Conservation (phyloP, 2,888 invertebrate genomes). For the Phytoseiulus persimilis region DNA sequence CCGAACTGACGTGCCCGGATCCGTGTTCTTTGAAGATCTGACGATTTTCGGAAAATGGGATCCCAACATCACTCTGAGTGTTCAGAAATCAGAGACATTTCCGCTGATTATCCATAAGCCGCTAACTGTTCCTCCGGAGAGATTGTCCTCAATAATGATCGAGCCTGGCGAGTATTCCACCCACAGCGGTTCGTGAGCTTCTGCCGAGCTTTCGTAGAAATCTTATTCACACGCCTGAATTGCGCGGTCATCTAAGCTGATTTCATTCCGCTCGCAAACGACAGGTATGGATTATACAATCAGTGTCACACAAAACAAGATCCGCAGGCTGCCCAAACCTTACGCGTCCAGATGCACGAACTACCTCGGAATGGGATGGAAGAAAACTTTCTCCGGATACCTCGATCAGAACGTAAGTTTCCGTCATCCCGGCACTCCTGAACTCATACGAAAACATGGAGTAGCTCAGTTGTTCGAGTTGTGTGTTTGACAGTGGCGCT, state of each 20-base stretch:
- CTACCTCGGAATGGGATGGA: not conserved
- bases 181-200: too few relatives aligned
- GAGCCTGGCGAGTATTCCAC: not conserved
- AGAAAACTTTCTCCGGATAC: slow-evolving; percentile 25
- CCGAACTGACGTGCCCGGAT: too few relatives aligned
- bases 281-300: slow-evolving; percentile 31
- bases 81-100: not conserved
- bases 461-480: too few relatives aligned
- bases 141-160: slow-evolving; percentile 24
- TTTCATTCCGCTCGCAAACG: not conserved
- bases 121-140: slow-evolving; percentile 19
- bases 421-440: not conserved
- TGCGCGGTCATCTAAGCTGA: not conserved
- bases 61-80: not conserved
- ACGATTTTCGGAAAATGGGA: slow-evolving; percentile 14
- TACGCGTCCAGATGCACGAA: slow-evolving; percentile 19
- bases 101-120: slow-evolving; percentile 30
- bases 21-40: too few relatives aligned
- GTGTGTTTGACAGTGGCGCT: too few relatives aligned
- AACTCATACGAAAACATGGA: too few relatives aligned
- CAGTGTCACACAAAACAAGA: slow-evolving; percentile 32
- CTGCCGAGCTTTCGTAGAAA: too few relatives aligned
- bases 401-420: slow-evolving; percentile 14
- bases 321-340: slow-evolving; percentile 13
- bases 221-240: too few relatives aligned